Base-by-base conservation (phyloP, 2,888 invertebrate genomes). In the Drosophila prostipennis region DNA sequence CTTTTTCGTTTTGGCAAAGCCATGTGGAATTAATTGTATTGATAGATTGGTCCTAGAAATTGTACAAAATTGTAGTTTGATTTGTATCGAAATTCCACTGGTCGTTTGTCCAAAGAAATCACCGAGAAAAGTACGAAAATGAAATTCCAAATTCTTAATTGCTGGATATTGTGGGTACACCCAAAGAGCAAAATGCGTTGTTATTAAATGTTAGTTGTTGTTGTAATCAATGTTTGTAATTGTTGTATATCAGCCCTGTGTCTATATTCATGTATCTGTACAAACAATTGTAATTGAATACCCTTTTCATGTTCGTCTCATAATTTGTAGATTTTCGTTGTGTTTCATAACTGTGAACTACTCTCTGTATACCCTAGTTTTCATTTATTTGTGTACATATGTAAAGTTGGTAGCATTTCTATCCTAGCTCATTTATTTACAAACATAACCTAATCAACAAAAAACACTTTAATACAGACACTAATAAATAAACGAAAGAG, bases 191-290 rank as follows among this genome's bases (percentile, higher is more conserved):
- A 76, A 75, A 57, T 70, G 72, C 76, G 65, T 67, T 77, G 75
- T 72, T 74, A 73, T 60, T 77, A 60, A 73, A 73, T 87, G 79
- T 81, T 88, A 76, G 85, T 89, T 88, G 87, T 87, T 88, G 87
- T 88, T 88, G 89, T 88, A 76, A 79, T 81, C 70, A 79, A 76
- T 87, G 86, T 86, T 80, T 80, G 79, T 88, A 78, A 68, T 68
- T 82, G 86, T 80, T 82, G 79, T 79, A 63, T 72, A 65, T 68
- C 81, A 79, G 76, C 70, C 71, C 76, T 78, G 76, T 73, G 72
- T 54, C 46, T 16, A 26, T 64, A 40, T 26, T 42, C 29, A 37
- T 49, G 40, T 57, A 45, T 54, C 19, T 65, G 60, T 54, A 45
- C 72, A 70, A 74, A 19, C 34, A 57, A 55, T 59, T 71, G 71